These are phyloP conservation scores for Oxyteleia sp. DNA, from an alignment of 2,888 invertebrate species.

Conservation along the genomic window DNA sequence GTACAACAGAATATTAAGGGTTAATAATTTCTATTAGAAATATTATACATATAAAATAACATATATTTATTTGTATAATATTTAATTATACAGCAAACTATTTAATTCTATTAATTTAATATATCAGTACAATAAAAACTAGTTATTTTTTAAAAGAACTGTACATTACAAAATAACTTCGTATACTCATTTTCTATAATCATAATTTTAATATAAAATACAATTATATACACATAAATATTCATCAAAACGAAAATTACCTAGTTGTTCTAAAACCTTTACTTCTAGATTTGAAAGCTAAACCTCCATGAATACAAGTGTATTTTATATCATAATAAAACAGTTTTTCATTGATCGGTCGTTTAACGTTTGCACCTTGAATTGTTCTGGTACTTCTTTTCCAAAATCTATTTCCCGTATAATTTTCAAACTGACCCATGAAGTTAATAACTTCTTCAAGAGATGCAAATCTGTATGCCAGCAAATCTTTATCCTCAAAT, in stretches of 20 bases:
- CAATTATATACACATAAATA: not conserved
- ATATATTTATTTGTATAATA: too few species aligned
- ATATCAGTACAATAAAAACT: too few species aligned
- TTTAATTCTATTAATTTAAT: too few species aligned
- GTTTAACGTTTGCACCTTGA: constrained; percentile 34
- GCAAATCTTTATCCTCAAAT: constrained; percentile 34
- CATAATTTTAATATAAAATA: not conserved
- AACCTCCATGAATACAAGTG: constrained; percentile 52
- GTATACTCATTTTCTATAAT: not conserved
- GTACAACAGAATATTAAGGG: too few species aligned
- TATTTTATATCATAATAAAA: constrained; percentile 60
- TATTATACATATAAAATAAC: too few species aligned
- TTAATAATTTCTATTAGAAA: too few species aligned
- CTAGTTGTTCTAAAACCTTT: constrained; percentile 54
- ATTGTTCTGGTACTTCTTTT: constrained; percentile 52
- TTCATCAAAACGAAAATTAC: too few species aligned
- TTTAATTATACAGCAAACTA: too few species aligned
- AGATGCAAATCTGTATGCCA: constrained; percentile 36
- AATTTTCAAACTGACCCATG: constrained; percentile 39
- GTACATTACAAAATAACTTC: too few species aligned
- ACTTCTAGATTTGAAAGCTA: constrained; percentile 54
- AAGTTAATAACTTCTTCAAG: constrained; percentile 49
- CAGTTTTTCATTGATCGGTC: constrained; percentile 40
- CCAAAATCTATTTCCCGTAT: constrained; percentile 50
- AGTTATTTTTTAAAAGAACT: too few species aligned